Base-by-base conservation (phyloP, 2,113 vertebrate genomes). In the Zosterops japonicus region DNA sequence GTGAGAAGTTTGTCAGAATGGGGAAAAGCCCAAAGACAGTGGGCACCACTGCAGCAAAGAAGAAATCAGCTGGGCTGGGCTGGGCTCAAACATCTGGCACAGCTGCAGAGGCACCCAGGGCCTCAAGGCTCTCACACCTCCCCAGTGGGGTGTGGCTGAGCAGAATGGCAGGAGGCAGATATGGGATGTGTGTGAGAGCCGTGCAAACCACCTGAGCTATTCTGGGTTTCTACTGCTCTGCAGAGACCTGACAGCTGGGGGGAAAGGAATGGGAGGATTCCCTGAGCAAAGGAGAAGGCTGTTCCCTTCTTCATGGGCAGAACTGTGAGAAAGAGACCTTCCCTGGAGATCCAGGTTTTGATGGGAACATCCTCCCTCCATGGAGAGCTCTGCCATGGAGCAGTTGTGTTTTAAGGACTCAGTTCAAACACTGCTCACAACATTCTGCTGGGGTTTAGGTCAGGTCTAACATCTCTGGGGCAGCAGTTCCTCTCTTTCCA, bases 401-500 rank as follows among this genome's bases (percentile, higher is more conserved):
- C 21, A 47, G 27, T 7, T 50, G 35, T 6, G 25, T 24, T 56
- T 28, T 24, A 28, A 75, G 44, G 47, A 49, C 52, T 57, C 70
- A 27, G 36, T 44, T 56, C 68, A 70, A 80, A 16, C 56, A 3
- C 59, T 36, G 49, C 59, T 90, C 67, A 23, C 6, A 2, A 28
- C 44, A 36, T 93, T 69, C 81, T 49, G 22, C 28, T 5, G 74
- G 74, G 19, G 67, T 75, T 96, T 67, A 80, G 75, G 69, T 74
- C 70, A 69, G 70, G 33, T 71, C 91, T 65, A 67, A 82, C 63
- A 63, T 53, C 70, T 36, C 63, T 6, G 14, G 85, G 68, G 78
- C 78, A 63, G 63, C 12, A 55, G 39, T 39, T 94, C 63, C 39
- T 83, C 82, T 77, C 71, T 91, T 90, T 93, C 94, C 90, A 92